Evolutionary conservation across 1,140 invertebrate species (phyloP), one percentile per base, ranked within the genome.

Genomic region (Batillaria attramentaria): DNA sequence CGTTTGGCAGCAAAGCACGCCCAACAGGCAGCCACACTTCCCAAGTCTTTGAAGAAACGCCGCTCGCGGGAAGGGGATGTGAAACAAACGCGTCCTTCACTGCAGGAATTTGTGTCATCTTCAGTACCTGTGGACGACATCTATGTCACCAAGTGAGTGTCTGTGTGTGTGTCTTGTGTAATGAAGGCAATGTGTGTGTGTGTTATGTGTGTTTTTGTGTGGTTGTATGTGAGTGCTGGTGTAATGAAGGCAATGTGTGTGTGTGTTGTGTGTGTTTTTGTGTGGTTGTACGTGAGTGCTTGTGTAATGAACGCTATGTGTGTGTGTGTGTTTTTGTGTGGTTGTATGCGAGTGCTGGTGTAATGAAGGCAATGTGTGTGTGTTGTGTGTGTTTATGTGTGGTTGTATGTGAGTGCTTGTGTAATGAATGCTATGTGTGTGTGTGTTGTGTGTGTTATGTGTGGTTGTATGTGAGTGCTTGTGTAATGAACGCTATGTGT

Each of bases 11-110:
- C 84, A 65, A 85, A 85, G 50, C 87, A 85, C 46, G 77, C 79
- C 1, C 77, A 77, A 16, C 84, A 88, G 35, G 84, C 83, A 4
- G 83, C 85, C 1, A 90, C 89, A 16, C 77, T 90, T 35, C 89
- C 89, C 6, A 89, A 89, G 78, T 84, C 84, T 20, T 70, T 86
- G 33, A 88, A 88, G 80, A 89, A 88, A 70, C 42, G 87, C 37
- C 73, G 87, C 33, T 89, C 88, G 1, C 54, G 85, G 57, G 88
- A 89, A 35, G 87, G 86, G 39, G 87, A 88, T 39, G 37, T 78
- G 13, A 89, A 87, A 72, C 82, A 85, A 46, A 33, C 81, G 31
- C 69, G 88, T 5, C 86, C 88, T 6, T 87, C 86, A 1, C 76
- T 89, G 10, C 87, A 88, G 69, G 88, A 89, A 65, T 87, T 84